Evolutionary conservation across 2,113 vertebrate genomes (phyloP).

Genomic region (Rattus rattus): DNA sequence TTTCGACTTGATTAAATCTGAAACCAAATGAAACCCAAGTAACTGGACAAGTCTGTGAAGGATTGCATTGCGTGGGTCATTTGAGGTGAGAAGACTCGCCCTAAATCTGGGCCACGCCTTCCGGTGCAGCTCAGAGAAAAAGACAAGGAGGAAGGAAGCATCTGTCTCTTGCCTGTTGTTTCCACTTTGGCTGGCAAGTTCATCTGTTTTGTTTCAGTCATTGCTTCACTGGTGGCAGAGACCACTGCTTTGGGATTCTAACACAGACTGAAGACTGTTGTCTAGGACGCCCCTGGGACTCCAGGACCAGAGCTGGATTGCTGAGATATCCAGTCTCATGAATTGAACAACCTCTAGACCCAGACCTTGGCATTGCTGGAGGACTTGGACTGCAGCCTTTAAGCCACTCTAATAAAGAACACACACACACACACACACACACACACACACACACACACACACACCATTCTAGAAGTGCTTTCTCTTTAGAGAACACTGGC

Average conservation of each 20-base stretch:
- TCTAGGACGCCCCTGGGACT: background rate
- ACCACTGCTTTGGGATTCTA: background rate
- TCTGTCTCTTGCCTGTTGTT: background rate
- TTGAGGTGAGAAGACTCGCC: background rate
- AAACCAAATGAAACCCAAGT: background rate
- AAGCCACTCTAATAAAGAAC: background rate
- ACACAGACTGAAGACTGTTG: background rate
- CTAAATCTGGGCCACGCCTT: background rate
- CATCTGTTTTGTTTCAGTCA: background rate
- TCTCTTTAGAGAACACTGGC: background rate
- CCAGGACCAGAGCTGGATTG: background rate
- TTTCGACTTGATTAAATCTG: background rate
- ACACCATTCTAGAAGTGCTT: background rate
- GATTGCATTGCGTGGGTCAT: background rate
- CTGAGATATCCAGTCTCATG: background rate
- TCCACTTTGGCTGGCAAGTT: background rate
- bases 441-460: too few relatives aligned
- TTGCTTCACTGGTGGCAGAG: background rate
- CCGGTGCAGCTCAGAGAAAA: background rate
- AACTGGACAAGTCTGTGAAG: background rate
- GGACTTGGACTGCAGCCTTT: background rate
- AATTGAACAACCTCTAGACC: background rate
- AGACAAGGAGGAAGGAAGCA: background rate
- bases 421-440: too few relatives aligned
- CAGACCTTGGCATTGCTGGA: background rate